phyloP scores from a whole-genome alignment of 2,888 invertebrate genomes.

The Cancer borealis region DNA sequence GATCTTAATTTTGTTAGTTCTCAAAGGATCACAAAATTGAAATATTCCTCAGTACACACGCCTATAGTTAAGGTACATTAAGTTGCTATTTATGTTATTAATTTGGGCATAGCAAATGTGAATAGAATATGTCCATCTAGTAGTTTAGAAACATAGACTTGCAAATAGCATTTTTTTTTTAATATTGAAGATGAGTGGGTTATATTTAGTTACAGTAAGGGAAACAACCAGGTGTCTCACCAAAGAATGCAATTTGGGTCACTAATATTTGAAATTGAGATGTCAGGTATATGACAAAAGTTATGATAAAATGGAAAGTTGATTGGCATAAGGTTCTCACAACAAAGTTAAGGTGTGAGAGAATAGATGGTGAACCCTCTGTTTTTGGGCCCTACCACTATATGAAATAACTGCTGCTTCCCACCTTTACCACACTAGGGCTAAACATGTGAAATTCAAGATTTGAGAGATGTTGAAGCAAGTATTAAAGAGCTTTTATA shows the following conservation, averaged over 20 bases:
- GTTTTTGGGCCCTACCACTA: background rate
- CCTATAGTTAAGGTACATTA: background rate
- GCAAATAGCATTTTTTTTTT: conserved; percentile 34
- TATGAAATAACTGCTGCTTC: background rate
- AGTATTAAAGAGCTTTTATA: background rate
- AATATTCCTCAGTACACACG: conserved; percentile 30
- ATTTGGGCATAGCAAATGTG: conserved; percentile 30
- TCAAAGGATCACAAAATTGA: conserved; percentile 35
- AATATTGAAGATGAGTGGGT: conserved; percentile 22
- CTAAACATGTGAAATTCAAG: background rate
- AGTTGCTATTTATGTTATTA: conserved; percentile 15
- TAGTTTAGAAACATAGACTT: background rate
- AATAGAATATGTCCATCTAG: conserved; percentile 14
- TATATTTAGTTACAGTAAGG: background rate
- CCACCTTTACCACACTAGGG: background rate
- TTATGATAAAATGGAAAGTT: background rate
- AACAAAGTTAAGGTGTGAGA: background rate
- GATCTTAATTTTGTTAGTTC: conserved; percentile 8
- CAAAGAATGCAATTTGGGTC: conserved; percentile 18
- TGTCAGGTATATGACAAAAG: background rate
- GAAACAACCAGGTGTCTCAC: conserved; percentile 15
- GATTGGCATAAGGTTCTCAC: background rate
- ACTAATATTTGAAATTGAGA: background rate
- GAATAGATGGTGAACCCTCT: background rate
- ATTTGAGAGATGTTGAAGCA: background rate